These are phyloP conservation scores for Griposia aprilina DNA, from an alignment of 2,888 invertebrate genomes.

Conservation along the genomic window DNA sequence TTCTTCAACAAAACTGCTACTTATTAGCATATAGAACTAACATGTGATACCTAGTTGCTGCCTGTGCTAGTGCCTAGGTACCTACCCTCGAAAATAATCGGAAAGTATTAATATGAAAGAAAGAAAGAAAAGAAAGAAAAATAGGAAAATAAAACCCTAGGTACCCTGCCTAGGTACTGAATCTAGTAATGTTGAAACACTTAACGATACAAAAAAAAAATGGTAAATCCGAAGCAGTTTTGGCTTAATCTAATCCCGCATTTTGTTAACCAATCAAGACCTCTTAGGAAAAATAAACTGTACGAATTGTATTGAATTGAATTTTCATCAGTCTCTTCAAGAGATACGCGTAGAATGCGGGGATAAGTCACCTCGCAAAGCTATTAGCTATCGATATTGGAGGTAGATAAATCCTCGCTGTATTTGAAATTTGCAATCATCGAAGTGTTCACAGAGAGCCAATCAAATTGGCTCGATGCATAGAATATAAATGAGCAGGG, in stretches of 20 bases:
- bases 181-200: too few relatives aligned
- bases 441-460: slow-evolving; percentile 71
- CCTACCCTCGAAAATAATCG: too few relatives aligned
- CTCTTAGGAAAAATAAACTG: slow-evolving; percentile 8
- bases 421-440: slow-evolving; percentile 77
- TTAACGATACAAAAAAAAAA: too few relatives aligned
- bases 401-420: slow-evolving; percentile 62
- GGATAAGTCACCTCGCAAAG: slow-evolving; percentile 42
- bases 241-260: neutral
- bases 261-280: neutral
- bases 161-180: too few relatives aligned
- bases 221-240: neutral
- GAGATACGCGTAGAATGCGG: slow-evolving; percentile 5
- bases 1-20: too few relatives aligned
- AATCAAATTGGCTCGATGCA: slow-evolving; percentile 76
- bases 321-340: slow-evolving; percentile 1
- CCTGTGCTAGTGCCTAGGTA: too few relatives aligned
- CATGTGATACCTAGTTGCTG: too few relatives aligned
- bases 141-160: too few relatives aligned
- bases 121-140: too few relatives aligned
- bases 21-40: too few relatives aligned
- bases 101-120: too few relatives aligned
- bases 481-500: slow-evolving; percentile 79
- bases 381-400: slow-evolving; percentile 53
- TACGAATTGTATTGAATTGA: slow-evolving; percentile 2